Evolutionary conservation across 2,888 invertebrate genomes (phyloP).

Genomic region (Craniophora ligustri): DNA sequence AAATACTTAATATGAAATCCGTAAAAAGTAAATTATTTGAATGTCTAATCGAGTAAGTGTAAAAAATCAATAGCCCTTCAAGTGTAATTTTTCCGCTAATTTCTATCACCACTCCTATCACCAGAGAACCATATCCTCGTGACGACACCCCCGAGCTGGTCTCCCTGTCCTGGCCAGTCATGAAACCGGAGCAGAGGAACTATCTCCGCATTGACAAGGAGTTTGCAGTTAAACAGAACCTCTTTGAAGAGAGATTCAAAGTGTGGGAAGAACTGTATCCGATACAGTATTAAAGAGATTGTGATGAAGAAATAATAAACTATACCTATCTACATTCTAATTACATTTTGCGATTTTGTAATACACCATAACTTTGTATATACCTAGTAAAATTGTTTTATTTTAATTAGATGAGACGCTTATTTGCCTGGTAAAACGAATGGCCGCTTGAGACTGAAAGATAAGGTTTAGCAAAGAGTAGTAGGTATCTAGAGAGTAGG

Average conservation of each 20-base stretch:
- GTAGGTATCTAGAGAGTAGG: no score
- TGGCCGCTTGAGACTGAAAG: no score
- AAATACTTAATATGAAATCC: no score
- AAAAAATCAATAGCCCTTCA: no score
- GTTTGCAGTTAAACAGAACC: constrained; percentile 58
- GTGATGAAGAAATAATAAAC: neutral
- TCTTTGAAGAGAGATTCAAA: constrained; percentile 65
- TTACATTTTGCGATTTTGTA: neutral
- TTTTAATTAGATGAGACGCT: no score
- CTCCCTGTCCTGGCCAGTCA: constrained; percentile 63
- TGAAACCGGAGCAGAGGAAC: constrained; percentile 59
- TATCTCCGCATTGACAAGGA: constrained; percentile 63
- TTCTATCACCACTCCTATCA: no score
- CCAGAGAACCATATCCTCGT: constrained; percentile 67
- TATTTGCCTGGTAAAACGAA: no score
- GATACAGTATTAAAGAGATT: constrained; percentile 57
- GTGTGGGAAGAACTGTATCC: constrained; percentile 76
- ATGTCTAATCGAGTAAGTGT: no score
- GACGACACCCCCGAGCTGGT: constrained; percentile 53
- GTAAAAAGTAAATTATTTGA: no score
- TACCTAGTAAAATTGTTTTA: no score
- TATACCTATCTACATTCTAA: neutral
- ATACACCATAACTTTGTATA: neutral
- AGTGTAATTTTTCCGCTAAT: no score
- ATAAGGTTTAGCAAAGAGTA: no score